phyloP scores from a whole-genome alignment of 2,888 invertebrate genomes.

The Bruchidius siliquastri region DNA sequence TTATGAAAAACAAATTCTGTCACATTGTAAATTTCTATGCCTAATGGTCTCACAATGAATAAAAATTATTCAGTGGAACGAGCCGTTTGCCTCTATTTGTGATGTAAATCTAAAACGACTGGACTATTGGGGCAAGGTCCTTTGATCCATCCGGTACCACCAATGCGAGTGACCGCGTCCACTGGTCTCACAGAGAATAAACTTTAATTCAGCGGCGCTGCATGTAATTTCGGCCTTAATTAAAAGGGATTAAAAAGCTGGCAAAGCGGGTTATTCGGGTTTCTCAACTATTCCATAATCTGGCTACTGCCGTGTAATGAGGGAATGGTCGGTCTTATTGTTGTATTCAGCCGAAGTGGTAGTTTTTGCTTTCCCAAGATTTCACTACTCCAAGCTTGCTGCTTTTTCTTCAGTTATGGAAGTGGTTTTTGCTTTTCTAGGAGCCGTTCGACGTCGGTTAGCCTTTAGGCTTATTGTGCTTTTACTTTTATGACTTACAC shows the following conservation, averaged over 20 bases:
- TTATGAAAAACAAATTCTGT: too few relatives aligned
- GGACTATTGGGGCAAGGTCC: background rate
- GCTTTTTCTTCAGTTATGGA: too few relatives aligned
- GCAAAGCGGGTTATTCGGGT: background rate
- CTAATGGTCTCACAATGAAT: too few relatives aligned
- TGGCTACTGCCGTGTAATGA: background rate
- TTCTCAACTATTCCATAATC: background rate
- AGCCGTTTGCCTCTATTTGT: too few relatives aligned
- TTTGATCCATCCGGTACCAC: background rate
- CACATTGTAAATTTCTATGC: too few relatives aligned
- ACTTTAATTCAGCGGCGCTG: background rate
- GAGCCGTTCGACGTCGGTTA: too few relatives aligned
- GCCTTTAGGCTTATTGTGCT: too few relatives aligned
- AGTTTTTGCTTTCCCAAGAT: background rate
- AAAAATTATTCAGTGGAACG: too few relatives aligned
- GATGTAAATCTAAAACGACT: background rate
- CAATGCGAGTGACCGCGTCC: background rate
- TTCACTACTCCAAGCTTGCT: background rate
- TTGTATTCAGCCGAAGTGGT: background rate
- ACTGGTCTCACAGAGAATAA: background rate
- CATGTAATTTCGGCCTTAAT: background rate
- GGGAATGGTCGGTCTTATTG: background rate
- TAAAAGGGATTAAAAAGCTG: background rate
- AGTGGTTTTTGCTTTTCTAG: too few relatives aligned
- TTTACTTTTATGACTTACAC: too few relatives aligned